Percentiles rank a stretch among this genome's conserved stretches.
Conservation (phyloP, 2,888 invertebrate species). For the Yponomeuta malinellus region DNA sequence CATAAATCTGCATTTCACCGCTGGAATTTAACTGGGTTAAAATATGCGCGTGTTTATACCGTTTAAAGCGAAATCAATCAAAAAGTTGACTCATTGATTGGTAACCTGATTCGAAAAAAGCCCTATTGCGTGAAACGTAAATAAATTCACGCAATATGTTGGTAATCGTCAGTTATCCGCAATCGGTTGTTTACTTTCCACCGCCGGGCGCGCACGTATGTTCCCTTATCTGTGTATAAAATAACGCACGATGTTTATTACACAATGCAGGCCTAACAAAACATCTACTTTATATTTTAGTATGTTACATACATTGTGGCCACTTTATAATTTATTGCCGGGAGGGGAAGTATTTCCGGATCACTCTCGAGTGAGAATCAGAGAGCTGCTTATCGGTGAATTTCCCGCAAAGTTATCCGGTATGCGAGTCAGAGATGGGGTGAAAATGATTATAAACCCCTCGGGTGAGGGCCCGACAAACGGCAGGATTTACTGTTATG, state of each 20-base stretch:
- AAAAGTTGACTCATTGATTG: not conserved
- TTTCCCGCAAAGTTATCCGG: slow-evolving; percentile 25
- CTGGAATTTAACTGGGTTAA: not conserved
- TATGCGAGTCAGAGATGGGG: slow-evolving; percentile 25
- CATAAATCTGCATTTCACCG: slow-evolving; percentile 3
- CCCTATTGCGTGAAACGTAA: slow-evolving; percentile 1
- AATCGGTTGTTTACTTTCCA: slow-evolving; percentile 19
- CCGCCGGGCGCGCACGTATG: slow-evolving; percentile 14
- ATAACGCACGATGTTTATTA: slow-evolving; percentile 17
- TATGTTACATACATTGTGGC: slow-evolving; percentile 15
- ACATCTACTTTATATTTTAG: slow-evolving; percentile 15
- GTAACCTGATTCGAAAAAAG: not conserved
- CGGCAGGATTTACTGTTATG: slow-evolving; percentile 25
- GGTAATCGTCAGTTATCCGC: slow-evolving; percentile 14
- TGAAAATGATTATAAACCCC: slow-evolving; percentile 28
- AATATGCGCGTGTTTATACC: not conserved
- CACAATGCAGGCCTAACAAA: slow-evolving; percentile 18
- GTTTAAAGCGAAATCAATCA: not conserved
- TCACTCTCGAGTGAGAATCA: not conserved
- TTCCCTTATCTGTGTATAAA: slow-evolving; percentile 12
- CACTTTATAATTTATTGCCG: slow-evolving; percentile 13
- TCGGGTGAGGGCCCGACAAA: slow-evolving; percentile 17
- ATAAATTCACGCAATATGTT: slow-evolving; percentile 11
- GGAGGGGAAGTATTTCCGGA: not conserved
- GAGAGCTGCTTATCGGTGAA: slow-evolving; percentile 24